Evolutionary conservation across 1,140 invertebrate species (phyloP).

Genomic region (Drosophila bipectinata): DNA sequence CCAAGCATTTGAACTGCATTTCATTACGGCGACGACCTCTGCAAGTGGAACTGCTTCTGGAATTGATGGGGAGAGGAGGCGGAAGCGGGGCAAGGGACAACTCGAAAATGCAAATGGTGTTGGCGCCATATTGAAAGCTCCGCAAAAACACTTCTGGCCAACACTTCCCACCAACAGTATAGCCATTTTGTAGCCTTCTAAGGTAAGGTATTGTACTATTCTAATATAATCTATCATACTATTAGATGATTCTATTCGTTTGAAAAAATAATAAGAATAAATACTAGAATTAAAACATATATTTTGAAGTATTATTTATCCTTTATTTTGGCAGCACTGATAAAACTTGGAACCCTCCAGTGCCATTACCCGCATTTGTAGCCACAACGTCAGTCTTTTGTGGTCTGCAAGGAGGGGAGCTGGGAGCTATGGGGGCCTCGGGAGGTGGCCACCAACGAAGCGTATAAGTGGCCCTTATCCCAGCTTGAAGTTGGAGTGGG

Average conservation of each 20-base stretch:
- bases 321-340: slow-evolving; percentile 3
- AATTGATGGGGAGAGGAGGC: slow-evolving; percentile 1
- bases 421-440: not conserved
- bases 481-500: slow-evolving; percentile 29
- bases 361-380: slow-evolving; percentile 48
- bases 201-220: not conserved
- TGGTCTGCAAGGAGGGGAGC: slow-evolving; percentile 15
- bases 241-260: not conserved
- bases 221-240: not conserved
- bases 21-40: slow-evolving; percentile 57
- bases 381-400: slow-evolving; percentile 74
- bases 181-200: not conserved
- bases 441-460: slow-evolving; percentile 60
- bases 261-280: too few species aligned
- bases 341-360: not conserved
- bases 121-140: slow-evolving; percentile 81
- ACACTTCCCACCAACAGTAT: not conserved
- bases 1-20: slow-evolving; percentile 81
- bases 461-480: slow-evolving; percentile 79
- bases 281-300: not conserved
- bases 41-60: slow-evolving; percentile 33
- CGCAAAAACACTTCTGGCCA: slow-evolving; percentile 24
- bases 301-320: not conserved
- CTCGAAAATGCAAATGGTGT: slow-evolving; percentile 74
- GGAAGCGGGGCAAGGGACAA: not conserved